Conservation (phyloP, 1,140 invertebrate species). For the Trachymyrmex cornetzi region DNA sequence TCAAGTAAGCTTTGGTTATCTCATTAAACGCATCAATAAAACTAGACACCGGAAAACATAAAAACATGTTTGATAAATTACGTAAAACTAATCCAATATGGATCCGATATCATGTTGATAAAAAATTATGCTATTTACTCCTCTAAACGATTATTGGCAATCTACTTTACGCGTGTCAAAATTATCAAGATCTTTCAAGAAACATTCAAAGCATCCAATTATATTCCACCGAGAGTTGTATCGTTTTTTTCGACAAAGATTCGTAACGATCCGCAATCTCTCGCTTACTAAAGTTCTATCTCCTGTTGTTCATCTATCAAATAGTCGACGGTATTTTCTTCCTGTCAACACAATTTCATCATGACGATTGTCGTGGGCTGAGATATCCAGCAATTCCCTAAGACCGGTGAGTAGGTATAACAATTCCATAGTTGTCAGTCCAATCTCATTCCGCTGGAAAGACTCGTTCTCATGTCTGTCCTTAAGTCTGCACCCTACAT, state of each 20-base stretch:
- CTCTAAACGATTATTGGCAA: neutral
- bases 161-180: neutral
- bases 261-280: neutral
- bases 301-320: conserved; percentile 8
- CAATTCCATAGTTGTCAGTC: conserved; percentile 36
- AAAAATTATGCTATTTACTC: neutral
- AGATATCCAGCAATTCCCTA: neutral
- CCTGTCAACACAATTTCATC: conserved; percentile 8
- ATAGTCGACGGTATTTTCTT: neutral
- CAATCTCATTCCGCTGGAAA: conserved; percentile 10
- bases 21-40: too few relatives aligned
- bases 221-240: too few relatives aligned
- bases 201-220: neutral
- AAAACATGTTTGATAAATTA: too few relatives aligned
- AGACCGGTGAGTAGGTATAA: neutral
- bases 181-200: neutral
- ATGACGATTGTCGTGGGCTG: neutral
- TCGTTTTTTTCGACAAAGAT: neutral
- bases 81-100: too few relatives aligned
- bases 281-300: neutral
- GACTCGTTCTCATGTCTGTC: neutral
- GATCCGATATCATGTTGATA: neutral
- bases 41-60: too few relatives aligned
- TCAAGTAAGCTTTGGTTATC: too few relatives aligned
- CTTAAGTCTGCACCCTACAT: neutral